Base-by-base conservation (phyloP, 1,140 invertebrate species). In the Habropoda laboriosa region DNA sequence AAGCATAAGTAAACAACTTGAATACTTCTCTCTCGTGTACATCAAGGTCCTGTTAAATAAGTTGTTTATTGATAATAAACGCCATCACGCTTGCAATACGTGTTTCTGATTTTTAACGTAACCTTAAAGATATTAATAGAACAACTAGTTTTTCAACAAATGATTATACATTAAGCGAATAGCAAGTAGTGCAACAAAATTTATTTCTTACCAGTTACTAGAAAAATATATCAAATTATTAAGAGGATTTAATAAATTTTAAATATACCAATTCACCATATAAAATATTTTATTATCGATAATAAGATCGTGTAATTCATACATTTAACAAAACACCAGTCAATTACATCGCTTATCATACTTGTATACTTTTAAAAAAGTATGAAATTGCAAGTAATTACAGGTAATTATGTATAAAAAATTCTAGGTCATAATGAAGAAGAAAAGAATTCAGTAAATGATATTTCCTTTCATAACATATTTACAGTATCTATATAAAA, bases 31-130 rank as follows among this genome's bases (percentile, higher is more conserved):
- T 93, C 91, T 91, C 90, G 89, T 93, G 92, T 92, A 93, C 91
- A 93, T 93, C 91, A 92, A 92, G 86, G 90, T 90, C 90, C 91
- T 93, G 92, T 93, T 93, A 91, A 93, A 92, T 93, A 93, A 92
- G 91, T 93, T 93, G 92, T 93, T 93, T 93, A 93, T 91, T 90
- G 87, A 93, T 92, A 93, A 93, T 93, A 93, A 93, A 93, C 91
- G 92, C 92, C 92, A 93, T 92, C 90, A 93, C 90, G 93, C 93
- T 93, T 93, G 92, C 92, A 91, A 89, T 87, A 89, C 79, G 70
- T 81, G 78, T 75, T 86, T 77, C 68, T 89, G 72, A 87, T 87
- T 71, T 89, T 87, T 86, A 79, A 68, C 70, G 35, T 35, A 85
- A 71, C 32, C 55, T 47, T 58, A 32, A n/a, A 70, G 32, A 53